phyloP scores from a whole-genome alignment of 2,888 invertebrate species.

The Mayetiola destructor region DNA sequence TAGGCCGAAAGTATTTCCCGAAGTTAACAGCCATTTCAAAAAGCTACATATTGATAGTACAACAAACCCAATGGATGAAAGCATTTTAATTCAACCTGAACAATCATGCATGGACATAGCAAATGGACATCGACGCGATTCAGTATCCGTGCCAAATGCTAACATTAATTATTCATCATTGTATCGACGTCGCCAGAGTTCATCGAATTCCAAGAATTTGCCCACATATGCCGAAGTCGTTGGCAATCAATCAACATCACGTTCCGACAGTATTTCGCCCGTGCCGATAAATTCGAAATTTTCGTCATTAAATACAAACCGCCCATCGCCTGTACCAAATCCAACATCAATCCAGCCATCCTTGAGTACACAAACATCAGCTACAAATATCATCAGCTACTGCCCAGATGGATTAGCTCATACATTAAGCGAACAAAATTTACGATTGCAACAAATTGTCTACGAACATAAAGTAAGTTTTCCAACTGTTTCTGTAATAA shows the following conservation, averaged over 20 bases:
- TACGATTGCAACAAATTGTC: conserved; percentile 65
- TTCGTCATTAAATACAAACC: conserved; percentile 26
- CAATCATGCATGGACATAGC: conserved; percentile 29
- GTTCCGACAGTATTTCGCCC: conserved; percentile 15
- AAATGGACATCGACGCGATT: conserved; percentile 26
- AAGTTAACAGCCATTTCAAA: conserved; percentile 2
- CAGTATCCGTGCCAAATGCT: conserved; percentile 12
- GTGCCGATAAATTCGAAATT: conserved; percentile 27
- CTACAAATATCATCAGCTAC: conserved; percentile 28
- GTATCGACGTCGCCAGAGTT: conserved; percentile 28
- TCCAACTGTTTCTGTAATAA: background rate
- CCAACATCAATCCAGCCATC: conserved; percentile 30
- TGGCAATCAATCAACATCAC: conserved; percentile 23
- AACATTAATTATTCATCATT: conserved; percentile 17
- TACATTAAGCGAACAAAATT: conserved; percentile 35
- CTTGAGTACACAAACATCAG: conserved; percentile 28
- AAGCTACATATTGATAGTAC: background rate
- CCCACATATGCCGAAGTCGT: background rate
- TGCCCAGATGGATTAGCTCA: conserved; percentile 35
- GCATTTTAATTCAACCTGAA: conserved; percentile 29
- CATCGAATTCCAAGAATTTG: conserved; percentile 26
- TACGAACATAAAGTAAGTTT: conserved; percentile 56
- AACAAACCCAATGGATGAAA: conserved; percentile 25
- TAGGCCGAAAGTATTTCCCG: background rate
- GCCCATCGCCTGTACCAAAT: conserved; percentile 30